phyloP scores from a whole-genome alignment of 2,113 vertebrate species.

The Semnornis frantzii region DNA sequence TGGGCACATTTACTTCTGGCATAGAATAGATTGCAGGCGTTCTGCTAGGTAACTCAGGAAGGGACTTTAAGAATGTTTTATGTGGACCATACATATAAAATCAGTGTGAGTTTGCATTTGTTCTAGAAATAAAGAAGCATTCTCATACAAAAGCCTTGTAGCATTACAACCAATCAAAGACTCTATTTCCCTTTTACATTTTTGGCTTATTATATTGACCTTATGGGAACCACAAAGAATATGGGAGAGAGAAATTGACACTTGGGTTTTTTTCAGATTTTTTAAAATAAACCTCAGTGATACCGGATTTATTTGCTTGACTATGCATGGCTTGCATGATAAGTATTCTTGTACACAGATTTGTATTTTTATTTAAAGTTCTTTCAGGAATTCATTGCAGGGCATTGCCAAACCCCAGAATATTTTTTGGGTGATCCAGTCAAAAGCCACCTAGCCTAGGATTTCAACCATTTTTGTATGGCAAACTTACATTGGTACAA shows the following conservation, averaged over 20 bases:
- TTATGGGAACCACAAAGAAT: background rate
- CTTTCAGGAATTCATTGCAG: conserved; percentile 21
- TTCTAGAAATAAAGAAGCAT: background rate
- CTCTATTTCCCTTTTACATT: background rate
- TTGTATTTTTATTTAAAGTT: conserved; percentile 23
- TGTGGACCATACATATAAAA: background rate
- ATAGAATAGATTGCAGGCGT: background rate
- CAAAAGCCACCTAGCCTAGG: conserved; percentile 29
- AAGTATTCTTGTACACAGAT: conserved; percentile 41
- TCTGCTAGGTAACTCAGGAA: background rate
- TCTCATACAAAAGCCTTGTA: background rate
- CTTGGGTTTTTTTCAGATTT: background rate
- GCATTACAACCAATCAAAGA: background rate
- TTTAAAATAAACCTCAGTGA: conserved; percentile 47
- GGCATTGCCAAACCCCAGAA: conserved; percentile 11
- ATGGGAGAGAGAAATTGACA: conserved; percentile 7
- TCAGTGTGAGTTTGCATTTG: background rate
- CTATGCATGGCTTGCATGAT: background rate
- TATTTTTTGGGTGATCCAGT: conserved; percentile 38
- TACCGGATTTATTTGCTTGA: conserved; percentile 56
- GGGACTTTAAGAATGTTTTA: background rate
- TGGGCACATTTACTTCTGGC: background rate
- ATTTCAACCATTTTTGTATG: background rate
- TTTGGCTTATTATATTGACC: background rate
- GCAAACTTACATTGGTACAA: background rate